Base-by-base conservation (phyloP, 2,888 invertebrate genomes). In the Orthosia gracilis region DNA sequence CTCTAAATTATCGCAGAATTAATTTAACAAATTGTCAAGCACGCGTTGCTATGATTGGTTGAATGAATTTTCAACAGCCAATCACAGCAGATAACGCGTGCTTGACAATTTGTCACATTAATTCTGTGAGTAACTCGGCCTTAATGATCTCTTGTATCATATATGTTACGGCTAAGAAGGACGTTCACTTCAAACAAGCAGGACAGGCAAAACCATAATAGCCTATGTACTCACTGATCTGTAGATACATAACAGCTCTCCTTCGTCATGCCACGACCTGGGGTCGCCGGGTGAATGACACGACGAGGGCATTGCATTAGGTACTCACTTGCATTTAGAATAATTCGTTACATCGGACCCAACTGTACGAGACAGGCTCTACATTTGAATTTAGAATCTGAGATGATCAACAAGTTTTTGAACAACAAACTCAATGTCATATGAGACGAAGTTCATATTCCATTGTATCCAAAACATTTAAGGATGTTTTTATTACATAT, bases 271-370 rank as follows among this genome's bases (percentile, higher is more conserved):
- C 11, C 17, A 23, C 17, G 26, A 40, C 21, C 49, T 26, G 49
- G 18, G 40, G 40, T 78, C 52, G 15, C 9, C 4, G 49, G 49
- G 69, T 40, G 54, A 40, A 68, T 68, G 77, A 77, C 74, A 58
- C n/a, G 45, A 23, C 18, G n/a, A 67, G 47, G 12, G 21, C 58
- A 31, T 50, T 57, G 11, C 21, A 23, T 45, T 76, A 57, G 26
- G 40, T 50, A 59, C 31, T 67, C 23, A 52, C 23, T 55, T 55
- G 54, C 76, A 73, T 11, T 73, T 66, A 65, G 17, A 55, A 73
- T 55, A 40, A 76, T 76, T 66, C 15, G 45, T 77, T 67, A 11
- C 50, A 50, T 45, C 49, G 40, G 18, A 73, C 13, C 15, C n/a
- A 58, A 50, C 18, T 26, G 73, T 7, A 40, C 23, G 40, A 31